Percentiles rank a stretch among this genome's conserved stretches.
These are phyloP conservation scores for Campoplex capitator DNA, from an alignment of 2,888 invertebrate species.

Conservation along the genomic window DNA sequence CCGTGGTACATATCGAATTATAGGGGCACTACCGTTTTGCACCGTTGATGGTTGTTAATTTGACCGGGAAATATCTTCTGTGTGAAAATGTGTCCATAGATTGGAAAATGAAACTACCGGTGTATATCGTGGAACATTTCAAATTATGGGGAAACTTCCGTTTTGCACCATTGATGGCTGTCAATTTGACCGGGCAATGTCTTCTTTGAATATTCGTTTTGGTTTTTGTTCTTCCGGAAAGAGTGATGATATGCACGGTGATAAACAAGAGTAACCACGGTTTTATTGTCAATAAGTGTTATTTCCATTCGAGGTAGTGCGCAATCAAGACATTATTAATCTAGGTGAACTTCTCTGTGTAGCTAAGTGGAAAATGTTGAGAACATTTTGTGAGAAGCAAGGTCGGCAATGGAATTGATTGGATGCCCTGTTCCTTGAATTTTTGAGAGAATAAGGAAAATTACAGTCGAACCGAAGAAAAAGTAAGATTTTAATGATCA, in stretches of 20 bases:
- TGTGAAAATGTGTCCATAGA: too few relatives aligned
- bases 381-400: not conserved
- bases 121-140: not conserved
- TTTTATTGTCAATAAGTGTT: not conserved
- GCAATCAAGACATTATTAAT: not conserved
- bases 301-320: not conserved
- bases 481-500: slow-evolving; percentile 12
- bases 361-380: not conserved
- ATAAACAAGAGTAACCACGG: not conserved
- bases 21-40: too few relatives aligned
- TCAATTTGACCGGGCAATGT: slow-evolving; percentile 19
- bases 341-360: too few relatives aligned
- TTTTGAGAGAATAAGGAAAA: not conserved
- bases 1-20: too few relatives aligned
- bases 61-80: slow-evolving; percentile 5
- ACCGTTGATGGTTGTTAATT: not conserved
- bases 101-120: not conserved
- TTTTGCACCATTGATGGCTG: not conserved
- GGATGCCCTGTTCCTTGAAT: not conserved
- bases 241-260: not conserved
- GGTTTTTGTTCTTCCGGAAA: not conserved
- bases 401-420: not conserved
- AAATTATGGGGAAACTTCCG: not conserved
- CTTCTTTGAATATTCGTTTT: not conserved
- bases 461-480: not conserved